phyloP scores from a whole-genome alignment of 2,888 invertebrate species.

The Hypolimnas misippus region DNA sequence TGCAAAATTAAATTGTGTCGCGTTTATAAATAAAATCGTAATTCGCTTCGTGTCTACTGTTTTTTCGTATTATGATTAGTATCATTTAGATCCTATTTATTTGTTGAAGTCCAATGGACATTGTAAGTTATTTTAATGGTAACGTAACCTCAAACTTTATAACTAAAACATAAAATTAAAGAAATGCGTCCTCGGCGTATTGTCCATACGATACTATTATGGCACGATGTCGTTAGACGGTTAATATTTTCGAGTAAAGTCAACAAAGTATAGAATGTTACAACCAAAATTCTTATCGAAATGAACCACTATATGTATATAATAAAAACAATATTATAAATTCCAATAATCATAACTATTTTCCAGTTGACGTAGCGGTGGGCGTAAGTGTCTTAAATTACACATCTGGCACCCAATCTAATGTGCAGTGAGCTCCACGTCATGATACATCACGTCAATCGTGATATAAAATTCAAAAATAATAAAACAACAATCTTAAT shows the following conservation, averaged over 20 bases:
- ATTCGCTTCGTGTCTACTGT: not conserved
- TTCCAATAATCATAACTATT: conserved; percentile 3
- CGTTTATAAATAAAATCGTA: not conserved
- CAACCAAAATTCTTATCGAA: too few relatives aligned
- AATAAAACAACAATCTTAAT: not conserved
- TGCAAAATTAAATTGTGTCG: not conserved
- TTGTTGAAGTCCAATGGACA: too few relatives aligned
- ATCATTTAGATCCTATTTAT: conserved; percentile 8
- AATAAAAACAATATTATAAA: not conserved
- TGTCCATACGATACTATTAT: too few relatives aligned
- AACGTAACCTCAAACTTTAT: too few relatives aligned
- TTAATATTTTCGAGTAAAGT: too few relatives aligned
- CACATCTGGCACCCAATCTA: conserved; percentile 11
- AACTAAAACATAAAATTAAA: too few relatives aligned
- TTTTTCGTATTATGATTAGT: too few relatives aligned
- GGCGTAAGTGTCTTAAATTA: conserved; percentile 2
- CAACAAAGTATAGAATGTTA: too few relatives aligned
- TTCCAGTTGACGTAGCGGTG: conserved; percentile 3
- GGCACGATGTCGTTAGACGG: too few relatives aligned
- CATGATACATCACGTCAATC: not conserved
- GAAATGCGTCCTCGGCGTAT: too few relatives aligned
- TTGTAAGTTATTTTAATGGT: too few relatives aligned
- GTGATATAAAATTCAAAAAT: not conserved
- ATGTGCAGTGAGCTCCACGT: conserved; percentile 8
- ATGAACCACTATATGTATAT: too few relatives aligned